Base-by-base conservation (phyloP, 2,113 vertebrate species). In the Macaca fascicularis region DNA sequence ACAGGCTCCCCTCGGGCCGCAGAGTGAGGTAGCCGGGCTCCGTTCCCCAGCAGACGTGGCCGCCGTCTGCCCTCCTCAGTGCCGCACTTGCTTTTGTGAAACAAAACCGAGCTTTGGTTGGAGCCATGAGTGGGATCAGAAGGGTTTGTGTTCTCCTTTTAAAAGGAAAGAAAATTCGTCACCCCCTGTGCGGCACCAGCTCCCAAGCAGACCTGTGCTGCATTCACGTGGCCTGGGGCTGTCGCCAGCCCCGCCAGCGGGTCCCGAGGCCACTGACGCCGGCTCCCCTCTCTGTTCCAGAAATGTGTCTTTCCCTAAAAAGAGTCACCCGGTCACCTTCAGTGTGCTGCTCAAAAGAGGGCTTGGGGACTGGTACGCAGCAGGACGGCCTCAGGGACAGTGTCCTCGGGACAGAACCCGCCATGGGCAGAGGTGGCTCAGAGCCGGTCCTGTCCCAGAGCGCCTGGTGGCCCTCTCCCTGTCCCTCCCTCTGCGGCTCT, bases 341-440 rank as follows among this genome's bases (percentile, higher is more conserved):
- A n/a, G n/a, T 13, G 48, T 69, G 27, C 87, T 6, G 8, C 74
- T 84, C 76, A 20, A 11, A 6, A 32, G 48, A 55, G 22, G 64
- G n/a, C n/a, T 35, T 59, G 19, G 10, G 27, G 16, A 45, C n/a
- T 12, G 6, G 8, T 7, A 1, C 3, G 4, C 40, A 19, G 38
- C 1, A 5, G 2, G 50, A 27, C 22, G 3, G 7, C 45, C 32
- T 2, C 25, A 23, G 20, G 16, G 38, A 2, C 43, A 22, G 55
- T 38, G 43, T 25, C 50, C 40, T 59, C 11, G 67, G 67, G 67
- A 69, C 32, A n/a, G 67, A 35, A 35, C 6, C 14, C 6, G 0
- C 32, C 32, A n/a, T 69, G 67, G 16, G 32, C 67, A 69, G 32
- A n/a, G 67, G 67, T 32, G 32, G 67, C 67, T 69, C 32, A 7